Conservation (phyloP, 2,888 invertebrate genomes). For the Helicoverpa assulta region DNA sequence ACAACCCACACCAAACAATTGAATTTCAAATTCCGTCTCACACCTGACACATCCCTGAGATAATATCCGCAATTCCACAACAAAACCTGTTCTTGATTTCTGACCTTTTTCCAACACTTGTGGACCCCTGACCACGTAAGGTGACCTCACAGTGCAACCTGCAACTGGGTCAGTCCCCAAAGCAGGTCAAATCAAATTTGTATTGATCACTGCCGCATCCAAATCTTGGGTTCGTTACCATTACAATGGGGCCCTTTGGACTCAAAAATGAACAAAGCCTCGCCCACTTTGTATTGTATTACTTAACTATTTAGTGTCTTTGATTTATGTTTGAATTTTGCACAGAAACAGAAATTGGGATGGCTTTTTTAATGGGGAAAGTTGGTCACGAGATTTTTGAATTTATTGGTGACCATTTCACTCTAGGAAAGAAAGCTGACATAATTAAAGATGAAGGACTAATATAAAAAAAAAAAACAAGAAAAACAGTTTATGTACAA, state of each 20-base stretch:
- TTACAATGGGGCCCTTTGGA: conserved; percentile 82
- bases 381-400: neutral
- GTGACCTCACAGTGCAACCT: conserved; percentile 79
- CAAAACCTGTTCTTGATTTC: conserved; percentile 32
- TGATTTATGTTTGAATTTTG: conserved; percentile 40
- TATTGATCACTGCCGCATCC: conserved; percentile 78
- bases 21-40: neutral
- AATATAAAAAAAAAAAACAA: no score
- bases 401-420: neutral
- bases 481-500: neutral
- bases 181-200: conserved; percentile 66
- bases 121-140: conserved; percentile 60
- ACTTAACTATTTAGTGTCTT: conserved; percentile 59
- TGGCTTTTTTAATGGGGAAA: neutral
- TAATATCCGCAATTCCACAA: neutral
- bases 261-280: conserved; percentile 70
- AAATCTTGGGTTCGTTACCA: conserved; percentile 73
- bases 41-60: neutral
- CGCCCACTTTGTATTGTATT: conserved; percentile 68
- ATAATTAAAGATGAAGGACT: no score
- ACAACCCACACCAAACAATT: neutral
- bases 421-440: no score
- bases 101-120: conserved; percentile 52
- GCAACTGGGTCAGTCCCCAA: conserved; percentile 81
- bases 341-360: neutral